Percentiles rank a stretch among this genome's conserved stretches.
These are phyloP conservation scores for Cataglyphis altisquamis DNA, from an alignment of 2,888 invertebrate species.

Conservation along the genomic window DNA sequence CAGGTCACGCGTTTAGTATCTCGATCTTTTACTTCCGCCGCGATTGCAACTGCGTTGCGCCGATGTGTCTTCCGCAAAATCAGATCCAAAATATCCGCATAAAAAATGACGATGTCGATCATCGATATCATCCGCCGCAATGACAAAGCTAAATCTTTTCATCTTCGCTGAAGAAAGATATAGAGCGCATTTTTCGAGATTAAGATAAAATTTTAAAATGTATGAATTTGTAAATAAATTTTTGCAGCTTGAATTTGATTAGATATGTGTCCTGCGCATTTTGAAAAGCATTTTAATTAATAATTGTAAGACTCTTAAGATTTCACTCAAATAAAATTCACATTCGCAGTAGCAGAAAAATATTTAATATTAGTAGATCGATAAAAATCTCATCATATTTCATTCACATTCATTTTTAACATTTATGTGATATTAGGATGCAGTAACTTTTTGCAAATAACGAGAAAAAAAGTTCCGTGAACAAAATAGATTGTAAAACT, in stretches of 20 bases:
- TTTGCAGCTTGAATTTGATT: not conserved
- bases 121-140: not conserved
- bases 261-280: not conserved
- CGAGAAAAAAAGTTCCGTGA: not conserved
- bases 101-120: slow-evolving; percentile 15
- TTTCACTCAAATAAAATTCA: not conserved
- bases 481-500: not conserved
- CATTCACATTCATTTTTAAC: not conserved
- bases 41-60: slow-evolving; percentile 47
- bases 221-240: not conserved
- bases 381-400: slow-evolving; percentile 14
- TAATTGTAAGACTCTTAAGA: not conserved
- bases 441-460: not conserved
- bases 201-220: not conserved
- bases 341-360: not conserved
- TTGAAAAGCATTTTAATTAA: not conserved
- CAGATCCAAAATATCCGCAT: slow-evolving; percentile 46
- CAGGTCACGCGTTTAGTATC: slow-evolving; percentile 49
- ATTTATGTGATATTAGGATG: not conserved
- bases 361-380: not conserved
- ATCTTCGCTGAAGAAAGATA: not conserved
- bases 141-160: not conserved
- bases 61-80: slow-evolving; percentile 56
- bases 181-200: not conserved
- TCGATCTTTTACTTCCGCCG: slow-evolving; percentile 65